Evolutionary conservation across 2,113 vertebrate species (phyloP), one percentile per base, ranked within the genome.

Genomic region (Dicrurus megarhynchus): DNA sequence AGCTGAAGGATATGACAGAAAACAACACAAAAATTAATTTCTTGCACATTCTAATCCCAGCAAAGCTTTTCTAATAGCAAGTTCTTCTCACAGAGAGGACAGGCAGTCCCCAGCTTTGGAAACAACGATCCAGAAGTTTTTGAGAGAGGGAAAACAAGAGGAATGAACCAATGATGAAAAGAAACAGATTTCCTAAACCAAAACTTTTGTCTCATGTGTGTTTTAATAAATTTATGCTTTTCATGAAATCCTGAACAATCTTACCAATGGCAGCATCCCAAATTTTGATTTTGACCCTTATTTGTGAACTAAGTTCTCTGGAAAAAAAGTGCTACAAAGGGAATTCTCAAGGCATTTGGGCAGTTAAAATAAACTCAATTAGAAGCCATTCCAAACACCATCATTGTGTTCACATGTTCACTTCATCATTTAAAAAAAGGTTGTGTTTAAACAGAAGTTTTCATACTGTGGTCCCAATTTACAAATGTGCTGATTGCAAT

Each of bases 1-100:
- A 57, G 97, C 95, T 94, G 98, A 97, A 92, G 94, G 97, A 88
- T 3, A 44, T 55, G 50, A 46, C 52, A 92, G 57, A 53, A 81
- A 88, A 55, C 50, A 84, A 20, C 0, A 10, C 26, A 73, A 26
- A 70, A 68, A 68, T 55, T 11, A 39, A 9, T 35, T 16, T 27
- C 35, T 39, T 53, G 30, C 6, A 28, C 14, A 33, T 27, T 41
- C 16, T 55, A 50, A 60, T 37, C 19, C 39, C 50, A 74, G 37
- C 18, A 44, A 73, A 70, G 71, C 20, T 87, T 41, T 76, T 64
- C 37, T 73, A 77, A 42, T 1, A 67, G n/a, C 5, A 60, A 53
- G 22, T 23, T 64, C 37, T 83, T 71, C 73, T 71, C 59, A 68
- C 35, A 52, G 27, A 56, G 30, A 76, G 21, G 35, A 81, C 63